Evolutionary conservation across 2,888 invertebrate genomes (phyloP), one percentile per base, ranked within the genome.

Genomic region (Gari tellinella): DNA sequence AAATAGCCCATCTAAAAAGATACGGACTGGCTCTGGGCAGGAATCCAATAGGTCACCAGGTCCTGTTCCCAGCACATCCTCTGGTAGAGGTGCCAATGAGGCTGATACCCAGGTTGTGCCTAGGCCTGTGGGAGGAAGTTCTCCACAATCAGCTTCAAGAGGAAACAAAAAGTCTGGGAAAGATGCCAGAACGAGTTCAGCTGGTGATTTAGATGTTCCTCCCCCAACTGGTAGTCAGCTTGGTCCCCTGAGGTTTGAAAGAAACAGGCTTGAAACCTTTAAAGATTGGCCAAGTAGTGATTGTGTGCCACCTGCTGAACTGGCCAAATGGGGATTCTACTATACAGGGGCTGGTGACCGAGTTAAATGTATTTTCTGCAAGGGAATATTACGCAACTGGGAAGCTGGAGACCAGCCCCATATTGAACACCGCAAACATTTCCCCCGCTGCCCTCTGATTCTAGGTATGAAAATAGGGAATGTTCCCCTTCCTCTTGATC

Each of bases 381-480:
- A 96, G 82, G 97, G 97, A 46, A 97, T 97, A 0, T 93, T 99
- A 3, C 96, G 96, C 87, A 97, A 97, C 90, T 99, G 98, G 98
- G 96, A 97, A 89, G 95, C 95, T 57, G 94, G 95, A 60, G 98
- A 98, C 91, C 95, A 96, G 80, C 97, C 98, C 0, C 97, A 97
- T 96, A 95, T 96, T 83, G 97, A 98, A 91, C 98, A 99, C 92
- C 97, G 97, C 0, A 94, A 95, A 48, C 97, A 97, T 96, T 96
- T 96, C 90, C 94, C 95, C 15, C 94, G 95, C 70, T 99, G 99
- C 90, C 78, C 83, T 0, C 97, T 95, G 92, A 94, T 98, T 5
- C 56, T 83, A 12, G 85, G 85, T n/a, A 40, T 78, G 4, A 66
- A 82, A 49, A 78, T 81, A 10, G 85, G 86, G 23, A 87, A 86